Conservation (phyloP, 2,113 vertebrate species). For the Melanerpes formicivorus region DNA sequence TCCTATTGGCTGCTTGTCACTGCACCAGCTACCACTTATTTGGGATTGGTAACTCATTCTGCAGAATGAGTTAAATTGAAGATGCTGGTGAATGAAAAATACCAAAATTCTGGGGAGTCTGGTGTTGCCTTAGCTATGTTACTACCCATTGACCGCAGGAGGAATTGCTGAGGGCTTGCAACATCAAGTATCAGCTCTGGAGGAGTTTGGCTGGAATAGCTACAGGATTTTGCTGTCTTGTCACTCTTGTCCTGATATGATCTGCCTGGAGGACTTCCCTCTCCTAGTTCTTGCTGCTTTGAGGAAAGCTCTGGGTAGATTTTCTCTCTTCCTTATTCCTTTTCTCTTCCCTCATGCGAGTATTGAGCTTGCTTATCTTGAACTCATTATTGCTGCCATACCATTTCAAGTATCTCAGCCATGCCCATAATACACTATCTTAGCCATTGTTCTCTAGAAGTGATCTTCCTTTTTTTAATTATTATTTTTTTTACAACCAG, state of each 20-base stretch:
- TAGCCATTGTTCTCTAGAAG: conserved; percentile 5
- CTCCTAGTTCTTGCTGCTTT: not conserved
- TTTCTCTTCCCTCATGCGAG: not conserved
- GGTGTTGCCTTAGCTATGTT: not conserved
- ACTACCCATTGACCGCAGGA: not conserved
- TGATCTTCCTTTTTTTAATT: not conserved
- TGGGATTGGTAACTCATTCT: not conserved
- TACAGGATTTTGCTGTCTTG: not conserved
- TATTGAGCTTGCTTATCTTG: not conserved
- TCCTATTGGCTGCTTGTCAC: not conserved
- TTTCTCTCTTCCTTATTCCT: not conserved
- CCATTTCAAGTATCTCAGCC: not conserved
- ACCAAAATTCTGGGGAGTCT: not conserved
- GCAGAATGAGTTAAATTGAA: not conserved
- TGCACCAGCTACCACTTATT: not conserved
- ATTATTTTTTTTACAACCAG: not conserved
- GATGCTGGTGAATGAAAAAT: not conserved
- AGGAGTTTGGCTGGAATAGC: not conserved
- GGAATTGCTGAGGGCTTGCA: not conserved
- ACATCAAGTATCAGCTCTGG: not conserved
- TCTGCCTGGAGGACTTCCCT: not conserved
- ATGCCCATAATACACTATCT: not conserved
- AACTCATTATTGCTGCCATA: not conserved
- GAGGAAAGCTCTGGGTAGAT: not conserved
- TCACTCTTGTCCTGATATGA: not conserved